Base-by-base conservation (phyloP, 2,113 vertebrate species). In the Seriola rivoliana region DNA sequence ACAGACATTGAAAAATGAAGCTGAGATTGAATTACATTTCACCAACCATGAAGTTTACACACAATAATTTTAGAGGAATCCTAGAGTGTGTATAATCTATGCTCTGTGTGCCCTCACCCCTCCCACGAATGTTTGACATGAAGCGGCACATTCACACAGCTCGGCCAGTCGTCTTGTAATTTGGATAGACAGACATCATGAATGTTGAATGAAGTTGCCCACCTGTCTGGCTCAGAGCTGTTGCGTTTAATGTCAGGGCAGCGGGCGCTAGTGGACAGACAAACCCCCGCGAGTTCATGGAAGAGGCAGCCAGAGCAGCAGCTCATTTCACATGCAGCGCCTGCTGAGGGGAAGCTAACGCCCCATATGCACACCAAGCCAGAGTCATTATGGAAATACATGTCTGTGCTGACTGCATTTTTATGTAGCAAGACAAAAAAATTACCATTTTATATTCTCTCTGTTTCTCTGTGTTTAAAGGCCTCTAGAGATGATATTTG, bases 381-480 rank as follows among this genome's bases (percentile, higher is more conserved):
- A 48, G 32, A 90, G 88, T 92, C 87, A 91, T 91, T 91, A 94
- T 92, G 91, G 85, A 93, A 92, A 94, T 92, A 57, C 38, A 68
- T 75, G 60, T 84, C 84, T 86, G 78, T 65, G 66, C 77, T 77
- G 7, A 67, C 76, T 86, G 84, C 80, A 81, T 90, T 89, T 89
- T 89, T 87, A 91, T 91, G 72, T 62, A 80, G 85, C 44, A 64
- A 84, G 76, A 84, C 64, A 62, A 76, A 81, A 81, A 70, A 81
- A 75, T 75, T 69, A 29, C 77, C 73, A 84, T 87, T 86, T 84
- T 82, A 72, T 84, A 82, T 89, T 85, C 76, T 66, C 74, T 78
- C 29, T 83, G 48, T 73, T 75, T 65, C 32, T 72, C 70, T 72
- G 34, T 79, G 78, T 84, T 79, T 66, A 81, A 75, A 87, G 65